phyloP scores from a whole-genome alignment of 2,113 vertebrate species.

The Fulica atra region DNA sequence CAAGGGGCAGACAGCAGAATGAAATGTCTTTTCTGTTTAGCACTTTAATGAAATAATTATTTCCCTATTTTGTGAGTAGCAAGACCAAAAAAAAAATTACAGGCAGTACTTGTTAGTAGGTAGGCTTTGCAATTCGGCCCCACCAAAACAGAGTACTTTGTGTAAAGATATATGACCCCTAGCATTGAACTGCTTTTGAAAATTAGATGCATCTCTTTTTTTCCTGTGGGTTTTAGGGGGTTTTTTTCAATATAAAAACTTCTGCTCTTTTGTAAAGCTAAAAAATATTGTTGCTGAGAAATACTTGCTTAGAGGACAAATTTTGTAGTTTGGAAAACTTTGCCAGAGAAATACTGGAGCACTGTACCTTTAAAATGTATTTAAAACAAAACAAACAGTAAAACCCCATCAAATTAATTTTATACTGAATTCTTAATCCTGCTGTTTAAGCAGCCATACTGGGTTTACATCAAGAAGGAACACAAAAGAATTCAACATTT shows the following conservation, averaged over 20 bases:
- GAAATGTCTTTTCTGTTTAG: background rate
- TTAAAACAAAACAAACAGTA: background rate
- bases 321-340: background rate
- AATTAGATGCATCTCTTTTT: background rate
- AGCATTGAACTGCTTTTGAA: background rate
- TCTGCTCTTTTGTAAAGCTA: background rate
- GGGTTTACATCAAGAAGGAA: background rate
- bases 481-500: background rate
- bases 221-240: too few species aligned
- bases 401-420: background rate
- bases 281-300: background rate
- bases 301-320: background rate
- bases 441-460: background rate
- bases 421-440: background rate
- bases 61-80: background rate
- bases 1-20: background rate
- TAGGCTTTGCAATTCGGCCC: background rate
- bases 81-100: background rate
- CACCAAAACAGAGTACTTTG: background rate
- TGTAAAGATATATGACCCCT: background rate
- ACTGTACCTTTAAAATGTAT: background rate
- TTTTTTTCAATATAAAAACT: background rate
- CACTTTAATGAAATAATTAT: background rate
- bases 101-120: background rate
- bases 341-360: background rate